Evolutionary conservation across 2,113 vertebrate genomes (phyloP), one percentile per base, ranked within the genome.

Genomic region (Mesocricetus auratus): DNA sequence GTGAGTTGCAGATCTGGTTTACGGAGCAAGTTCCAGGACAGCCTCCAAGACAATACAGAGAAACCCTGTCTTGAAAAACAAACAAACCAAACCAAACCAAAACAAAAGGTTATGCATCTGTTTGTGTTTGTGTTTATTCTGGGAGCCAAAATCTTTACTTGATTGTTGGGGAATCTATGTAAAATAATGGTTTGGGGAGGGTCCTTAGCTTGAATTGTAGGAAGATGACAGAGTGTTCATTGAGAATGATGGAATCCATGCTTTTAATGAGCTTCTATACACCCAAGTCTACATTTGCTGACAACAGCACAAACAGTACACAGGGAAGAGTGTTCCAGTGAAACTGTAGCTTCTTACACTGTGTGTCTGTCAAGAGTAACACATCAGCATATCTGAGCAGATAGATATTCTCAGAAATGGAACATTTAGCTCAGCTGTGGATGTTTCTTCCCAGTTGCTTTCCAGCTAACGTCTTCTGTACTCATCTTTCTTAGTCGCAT

Each of bases 61-160:
- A n/a, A n/a, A n/a, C n/a, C n/a, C n/a, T n/a, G n/a, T n/a, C n/a
- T n/a, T n/a, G n/a, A n/a, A n/a, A n/a, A n/a, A n/a, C n/a, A n/a
- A n/a, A n/a, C n/a, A n/a, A n/a, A n/a, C n/a, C n/a, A n/a, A n/a
- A n/a, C n/a, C n/a, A n/a, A n/a, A n/a, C n/a, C n/a, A n/a, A n/a
- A n/a, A n/a, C n/a, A 75, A 74, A 36, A 73, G 24, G 17, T 1
- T 66, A 45, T 26, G 11, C 31, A 39, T 74, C 33, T 79, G 53
- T 2, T 91, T 95, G 47, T 79, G 53, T 2, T 91, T 95, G 47
- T 94, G 22, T 94, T 94, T 60, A 88, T 42, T 94, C 50, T 94
- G 75, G 77, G 73, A 53, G 12, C 47, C 50, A 81, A 15, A 50
- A 39, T 68, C 7, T 89, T 97, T n/a, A 89, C 62, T 82, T 90